Evolutionary conservation across 2,113 vertebrate genomes (phyloP).

Genomic region (Phrynosoma blainvillii): DNA sequence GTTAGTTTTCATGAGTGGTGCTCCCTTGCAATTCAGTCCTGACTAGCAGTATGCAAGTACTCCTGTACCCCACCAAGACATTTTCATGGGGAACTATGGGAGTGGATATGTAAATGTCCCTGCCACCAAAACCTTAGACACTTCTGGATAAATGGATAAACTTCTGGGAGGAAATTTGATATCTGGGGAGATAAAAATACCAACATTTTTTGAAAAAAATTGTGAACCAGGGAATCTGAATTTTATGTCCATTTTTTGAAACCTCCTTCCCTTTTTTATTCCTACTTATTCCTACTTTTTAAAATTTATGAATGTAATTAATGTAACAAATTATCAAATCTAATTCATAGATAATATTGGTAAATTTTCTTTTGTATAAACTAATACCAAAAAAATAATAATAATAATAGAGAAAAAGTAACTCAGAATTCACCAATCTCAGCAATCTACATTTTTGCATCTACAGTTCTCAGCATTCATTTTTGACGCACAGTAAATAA

Average conservation of each 20-base stretch:
- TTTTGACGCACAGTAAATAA: slow-evolving; percentile 23
- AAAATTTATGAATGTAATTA: background rate
- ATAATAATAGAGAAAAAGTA: background rate
- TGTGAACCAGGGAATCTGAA: background rate
- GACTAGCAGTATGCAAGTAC: background rate
- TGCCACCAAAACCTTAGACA: background rate
- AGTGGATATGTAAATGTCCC: background rate
- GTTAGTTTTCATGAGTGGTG: background rate
- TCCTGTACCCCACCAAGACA: background rate
- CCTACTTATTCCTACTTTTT: too few species aligned
- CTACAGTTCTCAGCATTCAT: background rate
- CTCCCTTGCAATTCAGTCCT: background rate
- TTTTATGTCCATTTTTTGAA: background rate
- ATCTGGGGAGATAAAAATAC: background rate
- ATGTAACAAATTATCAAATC: too few species aligned
- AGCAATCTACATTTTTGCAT: background rate
- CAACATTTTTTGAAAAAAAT: background rate
- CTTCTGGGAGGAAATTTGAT: background rate
- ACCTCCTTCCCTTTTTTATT: background rate
- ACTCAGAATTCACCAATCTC: background rate
- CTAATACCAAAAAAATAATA: background rate
- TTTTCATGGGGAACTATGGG: background rate
- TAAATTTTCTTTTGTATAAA: background rate
- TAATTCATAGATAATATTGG: background rate
- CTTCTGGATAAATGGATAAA: background rate